Evolutionary conservation across 2,888 invertebrate species (phyloP).

Genomic region (Brachyopa scutellaris): DNA sequence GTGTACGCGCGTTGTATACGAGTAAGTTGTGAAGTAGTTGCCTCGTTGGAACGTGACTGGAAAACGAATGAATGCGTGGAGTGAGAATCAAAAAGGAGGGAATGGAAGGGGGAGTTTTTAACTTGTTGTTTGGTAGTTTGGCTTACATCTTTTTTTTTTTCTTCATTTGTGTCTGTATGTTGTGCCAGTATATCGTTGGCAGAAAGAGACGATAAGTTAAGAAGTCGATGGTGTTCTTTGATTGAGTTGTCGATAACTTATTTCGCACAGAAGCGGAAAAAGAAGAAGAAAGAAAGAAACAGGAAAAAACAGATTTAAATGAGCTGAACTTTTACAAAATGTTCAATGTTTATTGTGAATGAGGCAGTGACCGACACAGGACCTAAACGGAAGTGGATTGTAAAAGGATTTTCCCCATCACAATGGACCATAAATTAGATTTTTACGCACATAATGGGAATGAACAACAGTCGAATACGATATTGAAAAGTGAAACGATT

Average conservation of each 20-base stretch:
- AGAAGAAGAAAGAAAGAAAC: conserved; percentile 7
- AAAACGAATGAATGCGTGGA: conserved; percentile 40
- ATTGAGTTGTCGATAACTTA: conserved; percentile 71
- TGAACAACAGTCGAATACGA: conserved; percentile 41
- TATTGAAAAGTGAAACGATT: conserved; percentile 42
- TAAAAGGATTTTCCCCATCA: conserved; percentile 50
- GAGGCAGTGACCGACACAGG: conserved; percentile 25
- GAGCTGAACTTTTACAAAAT: conserved; percentile 40
- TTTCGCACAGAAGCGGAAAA: conserved; percentile 23
- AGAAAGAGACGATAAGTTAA: neutral
- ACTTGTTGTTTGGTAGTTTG: conserved; percentile 66
- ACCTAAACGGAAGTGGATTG: conserved; percentile 43
- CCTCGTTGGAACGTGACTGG: conserved; percentile 53
- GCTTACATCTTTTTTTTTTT: conserved; percentile 34
- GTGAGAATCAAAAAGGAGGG: conserved; percentile 3
- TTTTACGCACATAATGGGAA: conserved; percentile 45
- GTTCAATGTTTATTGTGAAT: conserved; percentile 49
- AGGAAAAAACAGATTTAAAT: conserved; percentile 57
- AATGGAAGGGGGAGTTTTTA: conserved; percentile 25
- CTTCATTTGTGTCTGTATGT: neutral
- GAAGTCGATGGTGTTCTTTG: conserved; percentile 63
- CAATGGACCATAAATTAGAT: conserved; percentile 65
- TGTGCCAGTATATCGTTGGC: neutral
- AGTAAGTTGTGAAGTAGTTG: conserved; percentile 70
- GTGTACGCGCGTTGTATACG: conserved; percentile 68